phyloP scores from a whole-genome alignment of 1,140 invertebrate genomes.

The Hypsibius dujardini region DNA sequence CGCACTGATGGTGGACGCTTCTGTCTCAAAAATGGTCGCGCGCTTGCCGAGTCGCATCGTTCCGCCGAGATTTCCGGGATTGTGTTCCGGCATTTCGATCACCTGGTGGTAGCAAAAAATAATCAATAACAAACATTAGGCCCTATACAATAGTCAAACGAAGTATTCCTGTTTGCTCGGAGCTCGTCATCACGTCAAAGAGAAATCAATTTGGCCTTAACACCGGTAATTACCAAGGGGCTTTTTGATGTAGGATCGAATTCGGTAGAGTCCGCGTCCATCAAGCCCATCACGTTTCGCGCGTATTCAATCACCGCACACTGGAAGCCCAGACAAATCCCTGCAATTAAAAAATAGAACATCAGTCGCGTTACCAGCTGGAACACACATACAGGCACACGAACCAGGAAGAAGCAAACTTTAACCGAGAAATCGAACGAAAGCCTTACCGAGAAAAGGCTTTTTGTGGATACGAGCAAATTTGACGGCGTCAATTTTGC shows the following conservation, averaged over 20 bases:
- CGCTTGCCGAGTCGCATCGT: conserved; percentile 92
- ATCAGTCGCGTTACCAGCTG: not conserved
- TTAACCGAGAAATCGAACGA: no score
- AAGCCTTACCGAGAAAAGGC: conserved; percentile 55
- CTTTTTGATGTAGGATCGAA: conserved; percentile 50
- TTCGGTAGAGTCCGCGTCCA: conserved; percentile 72
- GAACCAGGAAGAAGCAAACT: no score
- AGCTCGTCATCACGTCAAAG: no score
- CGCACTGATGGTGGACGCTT: conserved; percentile 52
- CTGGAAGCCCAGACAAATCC: conserved; percentile 91
- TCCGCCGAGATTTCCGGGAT: conserved; percentile 72
- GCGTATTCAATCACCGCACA: conserved; percentile 90
- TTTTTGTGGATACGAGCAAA: conserved; percentile 77
- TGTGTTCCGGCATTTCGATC: conserved; percentile 98
- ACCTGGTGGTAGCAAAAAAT: conserved; percentile 35
- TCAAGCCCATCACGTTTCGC: conserved; percentile 56
- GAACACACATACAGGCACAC: conserved; percentile 17
- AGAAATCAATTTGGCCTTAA: no score
- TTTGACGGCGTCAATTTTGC: conserved; percentile 77
- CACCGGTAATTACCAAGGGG: conserved; percentile 41
- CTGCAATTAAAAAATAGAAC: conserved; percentile 25
- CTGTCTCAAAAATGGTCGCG: conserved; percentile 53
- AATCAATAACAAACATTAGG: not conserved
- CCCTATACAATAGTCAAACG: not conserved
- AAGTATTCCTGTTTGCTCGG: no score